Evolutionary conservation across 1,140 invertebrate species (phyloP), one percentile per base, ranked within the genome.

Genomic region (Camponotus floridanus): DNA sequence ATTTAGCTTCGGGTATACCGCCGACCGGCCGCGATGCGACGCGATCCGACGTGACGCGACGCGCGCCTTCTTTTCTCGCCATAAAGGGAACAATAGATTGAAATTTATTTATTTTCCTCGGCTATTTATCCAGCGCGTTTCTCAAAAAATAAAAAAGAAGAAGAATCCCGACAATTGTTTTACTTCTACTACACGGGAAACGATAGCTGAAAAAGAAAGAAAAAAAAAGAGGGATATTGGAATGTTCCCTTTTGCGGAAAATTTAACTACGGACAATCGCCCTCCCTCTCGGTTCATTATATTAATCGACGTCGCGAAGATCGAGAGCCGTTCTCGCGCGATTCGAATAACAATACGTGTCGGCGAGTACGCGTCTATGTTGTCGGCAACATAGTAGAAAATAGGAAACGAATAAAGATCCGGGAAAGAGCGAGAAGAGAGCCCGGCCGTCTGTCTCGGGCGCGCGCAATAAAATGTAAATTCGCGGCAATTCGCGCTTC

Each of bases 391-490:
- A 51, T 57, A 36, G 9, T 13, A 70, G 31, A 31, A 78, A 48
- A 81, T 79, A 81, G 31, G 86, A 80, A 90, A 76, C 78, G 80
- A 85, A 85, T 79, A 81, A 86, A 79, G 86, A 85, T 81, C 71
- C 36, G 84, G 15, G 48, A 51, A 48, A 51, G 48, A 78, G 55
- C 67, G 18, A 31, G 48, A 31, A 42, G 81, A 51, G 45, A 26
- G 76, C 31, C 15, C 51, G 83, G 85, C 65, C 81, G 88, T 90
- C 84, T 79, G 85, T 91, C 90, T 88, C 84, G 62, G 45, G 45
- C 70, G 61, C 36, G 88, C 21, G 78, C 86, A 92, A 92, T 92
- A 91, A 92, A 92, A 92, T 91, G 91, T 90, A 92, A 92, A 91
- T 91, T 70, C 79, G 81, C 67, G 83, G 64, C 89, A 89, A 92